phyloP scores from a whole-genome alignment of 1,140 invertebrate species.

The Drosophila mojavensis region DNA sequence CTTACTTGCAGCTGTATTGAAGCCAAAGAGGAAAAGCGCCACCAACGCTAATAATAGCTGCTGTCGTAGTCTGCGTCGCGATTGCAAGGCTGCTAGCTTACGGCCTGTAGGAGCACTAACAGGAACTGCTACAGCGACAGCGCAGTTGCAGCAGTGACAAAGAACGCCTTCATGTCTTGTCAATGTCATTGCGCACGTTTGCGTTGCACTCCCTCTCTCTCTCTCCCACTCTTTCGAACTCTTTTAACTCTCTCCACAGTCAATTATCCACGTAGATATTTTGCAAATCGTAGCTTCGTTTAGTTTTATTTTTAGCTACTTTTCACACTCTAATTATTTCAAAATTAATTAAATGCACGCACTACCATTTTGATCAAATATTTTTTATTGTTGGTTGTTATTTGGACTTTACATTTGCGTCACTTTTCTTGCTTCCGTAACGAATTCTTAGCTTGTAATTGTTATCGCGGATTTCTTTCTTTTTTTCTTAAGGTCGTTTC shows the following conservation, averaged over 20 bases:
- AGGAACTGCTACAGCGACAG: neutral
- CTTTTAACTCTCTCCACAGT: neutral
- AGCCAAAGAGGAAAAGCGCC: slow-evolving; percentile 53
- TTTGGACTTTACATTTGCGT: slow-evolving; percentile 5
- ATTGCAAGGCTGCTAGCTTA: slow-evolving; percentile 11
- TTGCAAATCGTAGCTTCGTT: slow-evolving; percentile 12
- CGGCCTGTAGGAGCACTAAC: neutral
- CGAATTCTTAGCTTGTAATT: slow-evolving; percentile 12
- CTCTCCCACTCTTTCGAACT: neutral
- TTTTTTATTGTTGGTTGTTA: slow-evolving; percentile 14
- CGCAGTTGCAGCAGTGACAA: slow-evolving; percentile 57
- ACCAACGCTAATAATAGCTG: slow-evolving; percentile 29
- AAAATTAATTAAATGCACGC: neutral
- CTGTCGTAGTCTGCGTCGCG: slow-evolving; percentile 15
- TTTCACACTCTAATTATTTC: slow-evolving; percentile 9
- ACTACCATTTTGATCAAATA: slow-evolving; percentile 20
- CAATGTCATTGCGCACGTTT: slow-evolving; percentile 34
- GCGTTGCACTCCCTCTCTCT: slow-evolving; percentile 12
- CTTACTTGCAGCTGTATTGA: slow-evolving; percentile 45
- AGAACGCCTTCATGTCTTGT: slow-evolving; percentile 45
- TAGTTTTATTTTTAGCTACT: slow-evolving; percentile 8
- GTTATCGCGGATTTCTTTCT: slow-evolving; percentile 17
- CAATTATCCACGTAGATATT: slow-evolving; percentile 17
- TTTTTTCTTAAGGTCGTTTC: slow-evolving; percentile 71
- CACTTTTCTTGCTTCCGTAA: slow-evolving; percentile 23